phyloP scores from a whole-genome alignment of 2,888 invertebrate species.

The Nymphalis polychloros region DNA sequence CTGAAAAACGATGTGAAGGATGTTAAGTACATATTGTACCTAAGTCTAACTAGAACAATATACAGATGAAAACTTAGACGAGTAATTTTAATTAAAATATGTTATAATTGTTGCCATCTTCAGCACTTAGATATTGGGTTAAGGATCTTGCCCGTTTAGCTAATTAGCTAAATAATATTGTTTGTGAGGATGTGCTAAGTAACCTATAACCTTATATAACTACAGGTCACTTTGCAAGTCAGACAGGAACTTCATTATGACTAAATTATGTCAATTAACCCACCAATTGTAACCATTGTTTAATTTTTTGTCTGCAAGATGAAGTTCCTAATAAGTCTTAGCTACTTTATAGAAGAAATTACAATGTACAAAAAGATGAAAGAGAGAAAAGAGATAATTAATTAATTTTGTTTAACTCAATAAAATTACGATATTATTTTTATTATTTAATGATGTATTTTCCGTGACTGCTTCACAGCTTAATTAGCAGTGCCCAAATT shows the following conservation, averaged over 20 bases:
- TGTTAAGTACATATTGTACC: no score
- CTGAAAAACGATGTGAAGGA: no score
- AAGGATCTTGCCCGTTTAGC: constrained; percentile 3
- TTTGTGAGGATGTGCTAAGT: constrained; percentile 61
- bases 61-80: no score
- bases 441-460: no score
- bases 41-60: no score
- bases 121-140: not conserved
- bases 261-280: constrained; percentile 38
- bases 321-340: not conserved
- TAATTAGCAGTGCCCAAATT: no score
- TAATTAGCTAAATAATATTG: constrained; percentile 48
- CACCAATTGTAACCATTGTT: constrained; percentile 27
- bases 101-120: not conserved
- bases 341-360: not conserved
- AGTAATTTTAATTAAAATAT: no score
- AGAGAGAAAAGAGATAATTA: not conserved
- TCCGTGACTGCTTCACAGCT: no score
- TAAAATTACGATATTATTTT: no score
- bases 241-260: constrained; percentile 52
- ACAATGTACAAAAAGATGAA: not conserved
- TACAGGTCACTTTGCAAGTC: constrained; percentile 51
- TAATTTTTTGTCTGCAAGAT: constrained; percentile 30
- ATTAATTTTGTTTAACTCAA: no score
- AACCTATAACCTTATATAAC: constrained; percentile 57